Evolutionary conservation across 2,797 vertebrate genomes (phyloP), one percentile per base, ranked within the genome.

Genomic region (Parauchenoglanis ngamensis): DNA sequence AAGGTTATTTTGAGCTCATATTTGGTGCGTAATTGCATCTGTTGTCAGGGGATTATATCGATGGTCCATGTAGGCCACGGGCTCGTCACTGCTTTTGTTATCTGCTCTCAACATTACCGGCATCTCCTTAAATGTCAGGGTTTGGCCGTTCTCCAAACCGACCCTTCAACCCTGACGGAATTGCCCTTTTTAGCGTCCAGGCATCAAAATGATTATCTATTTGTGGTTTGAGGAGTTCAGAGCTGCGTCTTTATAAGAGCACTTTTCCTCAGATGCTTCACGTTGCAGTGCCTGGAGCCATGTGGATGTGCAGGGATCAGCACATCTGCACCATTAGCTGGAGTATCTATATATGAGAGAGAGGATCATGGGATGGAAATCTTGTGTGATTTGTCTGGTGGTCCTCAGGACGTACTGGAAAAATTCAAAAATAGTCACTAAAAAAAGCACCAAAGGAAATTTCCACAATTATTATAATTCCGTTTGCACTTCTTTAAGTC

Each of bases 121-220:
- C 87, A 46, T 90, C 68, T 86, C 82, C 79, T 87, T 90, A 90
- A 91, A 91, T 91, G 90, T 90, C 90, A 91, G 75, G 76, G 63
- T 90, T 77, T 81, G 89, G 85, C 72, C 61, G 52, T 7, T 82
- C 79, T 73, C 87, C 89, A 86, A 59, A 61, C 23, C 56, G 54
- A 75, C 68, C 83, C 75, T 85, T 75, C 83, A 61, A 85, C 83
- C 83, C 83, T 85, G 68, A 85, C 84, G 85, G 88, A 88, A 88
- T 89, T 63, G 85, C 63, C 89, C 86, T 88, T 86, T 85, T 88
- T 86, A 81, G 61, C 63, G 25, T 70, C 63, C 61, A 35, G 52
- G 81, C 68, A 88, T 80, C 86, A 88, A 86, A 80, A 25, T 35
- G 82, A 90, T 89, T 91, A 87, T 90, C 87, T 89, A 56, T 85